These are phyloP conservation scores for Drosophila neocordata DNA, from an alignment of 1,140 invertebrate species.

Conservation along the genomic window DNA sequence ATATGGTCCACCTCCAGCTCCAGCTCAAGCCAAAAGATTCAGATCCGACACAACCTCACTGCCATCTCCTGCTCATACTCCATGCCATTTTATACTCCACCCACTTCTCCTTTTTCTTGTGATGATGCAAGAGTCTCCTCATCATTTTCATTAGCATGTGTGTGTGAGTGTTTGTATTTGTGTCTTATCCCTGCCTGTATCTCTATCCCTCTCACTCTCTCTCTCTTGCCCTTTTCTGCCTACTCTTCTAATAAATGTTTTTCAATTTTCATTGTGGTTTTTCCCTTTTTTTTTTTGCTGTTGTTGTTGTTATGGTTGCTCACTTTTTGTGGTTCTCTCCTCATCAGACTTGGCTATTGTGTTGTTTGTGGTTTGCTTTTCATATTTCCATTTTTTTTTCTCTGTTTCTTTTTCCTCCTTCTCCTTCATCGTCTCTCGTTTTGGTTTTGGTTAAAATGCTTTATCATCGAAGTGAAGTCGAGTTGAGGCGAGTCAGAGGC, in stretches of 20 bases:
- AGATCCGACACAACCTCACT: too few species aligned
- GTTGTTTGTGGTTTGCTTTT: slow-evolving; percentile 58
- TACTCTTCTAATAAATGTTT: slow-evolving; percentile 72
- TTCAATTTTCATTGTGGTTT: slow-evolving; percentile 75
- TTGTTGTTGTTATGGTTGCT: slow-evolving; percentile 18
- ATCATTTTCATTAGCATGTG: slow-evolving; percentile 66
- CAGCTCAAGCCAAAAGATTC: neutral
- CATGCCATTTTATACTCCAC: neutral
- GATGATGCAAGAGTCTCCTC: slow-evolving; percentile 17
- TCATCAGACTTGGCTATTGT: slow-evolving; percentile 55
- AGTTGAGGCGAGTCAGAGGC: slow-evolving; percentile 14
- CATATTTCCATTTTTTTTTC: slow-evolving; percentile 30
- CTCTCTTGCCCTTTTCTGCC: neutral
- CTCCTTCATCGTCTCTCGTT: slow-evolving; percentile 16
- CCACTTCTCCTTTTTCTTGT: slow-evolving; percentile 18
- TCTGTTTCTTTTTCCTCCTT: slow-evolving; percentile 2
- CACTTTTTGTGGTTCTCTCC: slow-evolving; percentile 6
- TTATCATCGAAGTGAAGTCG: slow-evolving; percentile 54
- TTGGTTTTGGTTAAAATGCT: slow-evolving; percentile 51
- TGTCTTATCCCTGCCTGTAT: slow-evolving; percentile 6
- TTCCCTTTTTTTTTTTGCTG: slow-evolving; percentile 32
- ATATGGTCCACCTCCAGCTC: slow-evolving; percentile 44
- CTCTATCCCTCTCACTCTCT: neutral
- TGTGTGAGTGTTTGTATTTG: neutral
- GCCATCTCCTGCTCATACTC: too few species aligned